Evolutionary conservation across 2,113 vertebrate genomes (phyloP), one percentile per base, ranked within the genome.

Genomic region (Struthio camelus): DNA sequence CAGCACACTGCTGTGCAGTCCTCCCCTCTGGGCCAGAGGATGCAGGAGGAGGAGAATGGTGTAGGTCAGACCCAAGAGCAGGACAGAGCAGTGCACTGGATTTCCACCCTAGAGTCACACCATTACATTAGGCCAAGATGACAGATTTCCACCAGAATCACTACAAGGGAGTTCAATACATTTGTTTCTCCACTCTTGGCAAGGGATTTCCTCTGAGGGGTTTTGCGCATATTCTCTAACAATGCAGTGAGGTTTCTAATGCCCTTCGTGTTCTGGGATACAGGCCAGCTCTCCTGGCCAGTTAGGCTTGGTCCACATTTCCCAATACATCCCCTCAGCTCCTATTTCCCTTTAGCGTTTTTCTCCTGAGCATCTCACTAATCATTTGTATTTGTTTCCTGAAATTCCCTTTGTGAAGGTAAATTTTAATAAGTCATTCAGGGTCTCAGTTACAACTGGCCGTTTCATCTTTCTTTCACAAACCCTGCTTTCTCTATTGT

Each of bases 1-100:
- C 67, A 48, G 9, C 10, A 30, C 71, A 12, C 5, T 53, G 8
- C 0, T 0, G 64, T 51, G 8, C 24, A 1, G 56, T 24, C 42
- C n/a, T 73, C 64, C 11, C 59, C 36, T 58, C n/a, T 4, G 1
- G 24, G n/a, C 2, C 5, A 24, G 28, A 38, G 72, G 54, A 59
- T 10, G 6, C 30, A 59, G 56, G 56, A 34, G 56, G 56, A 59
- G 56, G 32, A 34, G 56, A 32, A 34, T 34, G 56, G 56, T 34
- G 17, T 10, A 34, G 19, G 30, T 11, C 56, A 59, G 56, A 18
- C 16, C 32, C 17, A 34, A 34, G 56, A 58, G 54, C 54, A 58
- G 30, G 28, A 65, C 65, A 72, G 77, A 89, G 65, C 67, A 56
- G 24, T 10, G n/a, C 0, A 0, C 0, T 42, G 64, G 27, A 20